Evolutionary conservation across 1,140 invertebrate genomes (phyloP), one percentile per base, ranked within the genome.

Genomic region (Drosophila auraria): DNA sequence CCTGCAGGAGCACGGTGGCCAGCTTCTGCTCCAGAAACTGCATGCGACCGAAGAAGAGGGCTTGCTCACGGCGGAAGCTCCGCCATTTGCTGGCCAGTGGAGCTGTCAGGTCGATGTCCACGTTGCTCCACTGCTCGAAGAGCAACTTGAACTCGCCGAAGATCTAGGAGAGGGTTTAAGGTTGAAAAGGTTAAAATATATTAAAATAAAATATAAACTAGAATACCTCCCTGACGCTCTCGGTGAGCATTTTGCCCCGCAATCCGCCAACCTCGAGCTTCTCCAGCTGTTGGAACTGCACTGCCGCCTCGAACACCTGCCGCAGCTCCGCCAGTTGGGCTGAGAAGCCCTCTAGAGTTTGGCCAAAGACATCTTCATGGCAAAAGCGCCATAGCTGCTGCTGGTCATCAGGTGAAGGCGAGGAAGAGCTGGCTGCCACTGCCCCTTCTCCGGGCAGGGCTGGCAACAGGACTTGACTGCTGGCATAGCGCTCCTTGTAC

Each of bases 271-370:
- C 94, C 93, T 97, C 97, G 3, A 97, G 94, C 93, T 96, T 97
- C 93, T 98, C 97, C 27, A 98, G 92, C 91, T 97, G 97, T 60
- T 95, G 93, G 83, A 97, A 97, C 87, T 97, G 97, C n/a, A 95
- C 91, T 0, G 95, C 95, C 4, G 95, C 95, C 51, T 96, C 94
- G 82, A 97, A 95, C 72, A 97, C 94, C 23, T 93, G 91, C 93
- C 97, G 91, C 17, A 95, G 87, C 58, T 94, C 77, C 17, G 73
- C 45, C 3, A 94, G 93, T 71, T 96, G 93, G 45, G 94, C 92
- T 12, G 95, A 83, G 92, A 96, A 97, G 78, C 94, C 94, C 68
- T 96, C 93, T 61, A 95, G 94, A 61, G 91, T 83, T 70, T 95
- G 91, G 73, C 95, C 94, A 93, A 97, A 97, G 51, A 97, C 94